These are phyloP conservation scores for Campaea margaritaria DNA, from an alignment of 2,888 invertebrate species.

Conservation along the genomic window DNA sequence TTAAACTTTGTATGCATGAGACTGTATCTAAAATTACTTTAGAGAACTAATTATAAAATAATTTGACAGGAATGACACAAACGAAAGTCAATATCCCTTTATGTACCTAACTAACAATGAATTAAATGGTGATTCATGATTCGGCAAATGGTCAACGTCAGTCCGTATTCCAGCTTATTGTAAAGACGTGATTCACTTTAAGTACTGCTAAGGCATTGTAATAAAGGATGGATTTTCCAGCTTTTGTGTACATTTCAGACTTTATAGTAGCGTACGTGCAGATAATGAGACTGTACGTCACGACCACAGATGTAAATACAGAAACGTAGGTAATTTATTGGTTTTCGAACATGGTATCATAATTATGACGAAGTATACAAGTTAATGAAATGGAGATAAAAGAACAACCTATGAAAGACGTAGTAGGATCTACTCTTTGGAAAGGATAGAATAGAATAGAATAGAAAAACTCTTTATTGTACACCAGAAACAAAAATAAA, in stretches of 20 bases:
- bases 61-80: not conserved
- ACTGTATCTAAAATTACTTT: too few species aligned
- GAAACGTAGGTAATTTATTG: too few species aligned
- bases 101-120: constrained; percentile 22
- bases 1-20: too few species aligned
- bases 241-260: constrained; percentile 3
- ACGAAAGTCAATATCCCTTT: constrained; percentile 6
- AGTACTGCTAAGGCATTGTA: not conserved
- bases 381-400: too few species aligned
- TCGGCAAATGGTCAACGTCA: constrained; percentile 41
- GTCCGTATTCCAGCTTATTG: constrained; percentile 30
- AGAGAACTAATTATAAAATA: too few species aligned
- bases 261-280: not conserved
- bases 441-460: too few species aligned
- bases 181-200: constrained; percentile 44
- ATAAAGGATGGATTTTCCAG: constrained; percentile 8
- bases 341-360: too few species aligned
- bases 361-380: too few species aligned
- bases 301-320: not conserved
- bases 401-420: too few species aligned
- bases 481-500: too few species aligned
- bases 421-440: too few species aligned
- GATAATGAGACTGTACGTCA: not conserved
- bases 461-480: too few species aligned
- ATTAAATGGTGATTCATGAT: constrained; percentile 47